Conservation (phyloP, 2,797 vertebrate genomes). For the Phylloscopus collybita region DNA sequence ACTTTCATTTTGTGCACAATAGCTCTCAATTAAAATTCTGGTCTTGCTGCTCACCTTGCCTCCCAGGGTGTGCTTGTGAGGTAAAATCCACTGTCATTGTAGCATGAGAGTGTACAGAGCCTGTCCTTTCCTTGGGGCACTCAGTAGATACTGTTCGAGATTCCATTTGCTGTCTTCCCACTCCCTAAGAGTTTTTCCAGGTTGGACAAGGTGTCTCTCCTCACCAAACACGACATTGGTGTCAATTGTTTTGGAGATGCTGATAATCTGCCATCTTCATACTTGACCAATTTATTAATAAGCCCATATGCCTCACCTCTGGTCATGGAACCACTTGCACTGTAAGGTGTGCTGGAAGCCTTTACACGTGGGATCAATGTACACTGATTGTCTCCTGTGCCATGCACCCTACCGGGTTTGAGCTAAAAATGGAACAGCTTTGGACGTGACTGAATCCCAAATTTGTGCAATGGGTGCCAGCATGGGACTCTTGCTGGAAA, state of each 20-base stretch:
- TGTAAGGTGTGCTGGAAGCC: not conserved
- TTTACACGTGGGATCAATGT: not conserved
- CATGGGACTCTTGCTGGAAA: not conserved
- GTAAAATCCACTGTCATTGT: not conserved
- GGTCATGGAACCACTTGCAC: not conserved
- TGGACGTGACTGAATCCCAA: not conserved
- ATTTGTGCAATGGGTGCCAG: not conserved
- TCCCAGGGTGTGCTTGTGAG: not conserved
- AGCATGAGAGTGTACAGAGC: not conserved
- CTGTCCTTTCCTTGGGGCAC: rapidly evolving
- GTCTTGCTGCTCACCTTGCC: not conserved
- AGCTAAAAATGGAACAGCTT: not conserved
- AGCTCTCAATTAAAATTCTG: not conserved
- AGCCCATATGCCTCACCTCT: not conserved
- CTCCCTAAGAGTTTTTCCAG: not conserved
- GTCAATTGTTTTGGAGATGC: not conserved
- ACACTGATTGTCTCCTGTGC: not conserved
- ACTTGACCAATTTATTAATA: not conserved
- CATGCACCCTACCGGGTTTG: not conserved
- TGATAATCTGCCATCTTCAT: not conserved
- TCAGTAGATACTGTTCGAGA: rapidly evolving
- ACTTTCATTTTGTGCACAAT: not conserved
- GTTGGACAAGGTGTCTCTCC: not conserved
- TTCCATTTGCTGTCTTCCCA: not conserved
- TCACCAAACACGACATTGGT: not conserved